Evolutionary conservation across 2,888 invertebrate species (phyloP).

Genomic region (Prenolepis imparis): DNA sequence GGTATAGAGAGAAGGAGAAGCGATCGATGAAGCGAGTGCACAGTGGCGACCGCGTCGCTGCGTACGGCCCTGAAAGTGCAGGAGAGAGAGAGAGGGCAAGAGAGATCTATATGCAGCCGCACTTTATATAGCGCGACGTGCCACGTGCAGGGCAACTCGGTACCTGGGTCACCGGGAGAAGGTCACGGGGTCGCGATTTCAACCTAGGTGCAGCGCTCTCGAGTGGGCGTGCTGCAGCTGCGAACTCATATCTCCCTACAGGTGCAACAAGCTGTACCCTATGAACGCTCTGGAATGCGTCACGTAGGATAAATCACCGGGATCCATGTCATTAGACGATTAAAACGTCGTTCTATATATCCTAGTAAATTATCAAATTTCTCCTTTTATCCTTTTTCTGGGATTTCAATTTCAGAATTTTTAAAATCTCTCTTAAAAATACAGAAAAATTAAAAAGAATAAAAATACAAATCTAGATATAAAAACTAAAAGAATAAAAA

Average conservation of each 20-base stretch:
- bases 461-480: neutral
- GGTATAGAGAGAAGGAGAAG: neutral
- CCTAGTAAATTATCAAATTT: neutral
- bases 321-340: neutral
- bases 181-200: conserved; percentile 76
- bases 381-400: neutral
- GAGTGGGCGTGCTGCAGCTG: conserved; percentile 64
- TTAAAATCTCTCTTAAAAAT: neutral
- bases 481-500: no score
- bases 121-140: conserved; percentile 76
- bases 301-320: neutral
- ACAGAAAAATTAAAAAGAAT: neutral
- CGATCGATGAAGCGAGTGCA: conserved; percentile 67
- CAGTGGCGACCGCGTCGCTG: conserved; percentile 50
- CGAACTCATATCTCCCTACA: conserved; percentile 34
- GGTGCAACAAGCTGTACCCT: conserved; percentile 45
- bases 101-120: conserved; percentile 79
- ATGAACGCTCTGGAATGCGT: neutral
- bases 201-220: conserved; percentile 63
- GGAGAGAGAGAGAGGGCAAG: conserved; percentile 49
- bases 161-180: conserved; percentile 79
- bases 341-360: neutral
- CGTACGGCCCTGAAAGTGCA: conserved; percentile 70
- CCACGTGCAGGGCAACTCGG: conserved; percentile 76
- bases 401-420: neutral